phyloP scores from a whole-genome alignment of 2,888 invertebrate genomes.

The Acrobasis repandana region DNA sequence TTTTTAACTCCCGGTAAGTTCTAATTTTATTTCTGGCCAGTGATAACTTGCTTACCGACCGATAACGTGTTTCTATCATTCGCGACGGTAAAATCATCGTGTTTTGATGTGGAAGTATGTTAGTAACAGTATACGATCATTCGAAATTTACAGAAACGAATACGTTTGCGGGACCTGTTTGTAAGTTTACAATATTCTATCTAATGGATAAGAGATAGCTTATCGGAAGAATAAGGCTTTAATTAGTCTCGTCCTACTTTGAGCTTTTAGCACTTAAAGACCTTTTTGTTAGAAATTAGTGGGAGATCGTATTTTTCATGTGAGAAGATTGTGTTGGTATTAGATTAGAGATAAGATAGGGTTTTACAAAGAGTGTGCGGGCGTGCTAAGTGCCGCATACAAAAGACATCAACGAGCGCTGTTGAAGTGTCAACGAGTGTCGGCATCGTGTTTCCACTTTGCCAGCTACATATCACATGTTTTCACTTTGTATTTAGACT shows the following conservation, averaged over 20 bases:
- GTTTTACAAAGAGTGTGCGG: conserved; percentile 39
- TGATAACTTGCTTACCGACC: conserved; percentile 41
- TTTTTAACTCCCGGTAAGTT: conserved; percentile 42
- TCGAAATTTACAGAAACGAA: conserved; percentile 24
- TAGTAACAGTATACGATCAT: conserved; percentile 43
- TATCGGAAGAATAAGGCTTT: conserved; percentile 23
- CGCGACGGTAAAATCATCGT: conserved; percentile 50
- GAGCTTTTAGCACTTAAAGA: conserved; percentile 18
- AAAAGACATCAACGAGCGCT: conserved; percentile 74
- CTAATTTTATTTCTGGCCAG: conserved; percentile 20
- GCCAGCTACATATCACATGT: conserved; percentile 8
- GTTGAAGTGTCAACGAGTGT: conserved; percentile 41
- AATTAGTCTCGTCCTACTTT: conserved; percentile 22
- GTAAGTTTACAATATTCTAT: conserved; percentile 20
- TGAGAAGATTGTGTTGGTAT: conserved; percentile 30
- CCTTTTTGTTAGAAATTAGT: conserved; percentile 24
- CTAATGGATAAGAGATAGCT: conserved; percentile 22
- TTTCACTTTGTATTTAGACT: conserved; percentile 1
- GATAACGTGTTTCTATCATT: conserved; percentile 57
- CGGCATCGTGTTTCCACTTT: conserved; percentile 26
- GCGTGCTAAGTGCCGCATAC: conserved; percentile 49
- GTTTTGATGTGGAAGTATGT: conserved; percentile 57
- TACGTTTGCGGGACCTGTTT: conserved; percentile 22
- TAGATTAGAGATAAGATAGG: conserved; percentile 51
- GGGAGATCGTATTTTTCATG: conserved; percentile 19